phyloP scores from a whole-genome alignment of 2,113 vertebrate species.

The Trematomus loennbergii region DNA sequence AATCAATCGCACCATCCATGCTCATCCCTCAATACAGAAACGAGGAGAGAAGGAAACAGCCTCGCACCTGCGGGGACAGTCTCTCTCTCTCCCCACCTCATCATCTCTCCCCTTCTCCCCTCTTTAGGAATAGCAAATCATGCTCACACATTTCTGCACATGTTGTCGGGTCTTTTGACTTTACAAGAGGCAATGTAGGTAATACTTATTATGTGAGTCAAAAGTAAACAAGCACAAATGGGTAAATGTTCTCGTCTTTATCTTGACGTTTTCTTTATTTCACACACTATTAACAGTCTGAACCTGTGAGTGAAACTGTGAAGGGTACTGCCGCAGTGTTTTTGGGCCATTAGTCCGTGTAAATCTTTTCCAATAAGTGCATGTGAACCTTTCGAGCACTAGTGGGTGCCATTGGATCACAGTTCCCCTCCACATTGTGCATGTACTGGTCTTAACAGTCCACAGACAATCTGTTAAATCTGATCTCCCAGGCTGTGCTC shows the following conservation, averaged over 20 bases:
- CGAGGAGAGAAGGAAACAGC: constrained; percentile 6
- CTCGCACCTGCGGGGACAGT: constrained; percentile 4
- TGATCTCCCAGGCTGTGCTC: constrained; percentile 6
- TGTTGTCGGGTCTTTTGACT: constrained; percentile 19
- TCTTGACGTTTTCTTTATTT: constrained; percentile 20
- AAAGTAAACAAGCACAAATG: constrained; percentile 3
- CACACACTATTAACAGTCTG: constrained; percentile 37
- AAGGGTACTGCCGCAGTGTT: constrained; percentile 18
- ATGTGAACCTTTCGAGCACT: constrained; percentile 48
- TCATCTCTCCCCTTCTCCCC: neutral
- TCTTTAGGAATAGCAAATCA: neutral
- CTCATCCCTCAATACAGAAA: constrained; percentile 28
- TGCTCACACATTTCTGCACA: constrained; percentile 22
- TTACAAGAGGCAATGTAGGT: constrained; percentile 32
- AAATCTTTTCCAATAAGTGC: neutral
- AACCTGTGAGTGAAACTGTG: constrained; percentile 59
- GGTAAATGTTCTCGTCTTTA: neutral
- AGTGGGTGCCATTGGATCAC: constrained; percentile 70
- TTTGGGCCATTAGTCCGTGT: neutral
- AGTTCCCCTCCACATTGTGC: neutral
- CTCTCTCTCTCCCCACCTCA: neutral
- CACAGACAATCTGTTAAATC: constrained; percentile 32
- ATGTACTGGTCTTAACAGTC: neutral
- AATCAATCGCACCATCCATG: constrained; percentile 28
- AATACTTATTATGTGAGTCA: constrained; percentile 19